A percentile compares a stretch with the other conserved stretches of the same genome.
phyloP scores from a whole-genome alignment of 2,888 invertebrate genomes.

The Limnephilus marmoratus region DNA sequence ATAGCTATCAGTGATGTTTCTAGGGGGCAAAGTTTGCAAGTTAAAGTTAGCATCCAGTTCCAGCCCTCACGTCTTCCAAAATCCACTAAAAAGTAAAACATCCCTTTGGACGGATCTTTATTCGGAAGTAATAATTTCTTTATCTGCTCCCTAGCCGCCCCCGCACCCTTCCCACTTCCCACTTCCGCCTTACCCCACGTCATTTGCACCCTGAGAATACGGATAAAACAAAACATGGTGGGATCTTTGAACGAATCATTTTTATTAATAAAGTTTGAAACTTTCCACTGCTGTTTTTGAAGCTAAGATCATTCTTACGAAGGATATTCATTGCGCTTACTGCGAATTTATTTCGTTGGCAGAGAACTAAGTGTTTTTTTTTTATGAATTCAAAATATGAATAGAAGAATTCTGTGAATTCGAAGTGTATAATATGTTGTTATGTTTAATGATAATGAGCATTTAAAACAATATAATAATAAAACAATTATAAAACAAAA shows the following conservation, averaged over 20 bases:
- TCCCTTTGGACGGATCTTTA: conserved; percentile 10
- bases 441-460: no score
- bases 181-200: neutral
- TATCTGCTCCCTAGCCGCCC: conserved; percentile 5
- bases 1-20: conserved; percentile 38
- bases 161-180: neutral
- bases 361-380: neutral
- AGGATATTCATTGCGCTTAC: neutral
- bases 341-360: neutral
- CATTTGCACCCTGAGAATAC: neutral
- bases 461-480: no score
- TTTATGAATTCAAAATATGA: neutral
- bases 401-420: neutral
- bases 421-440: no score
- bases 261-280: conserved; percentile 16
- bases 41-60: conserved; percentile 12
- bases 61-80: conserved; percentile 26
- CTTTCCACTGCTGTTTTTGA: neutral
- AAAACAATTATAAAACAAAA: no score
- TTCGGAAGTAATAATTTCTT: conserved; percentile 20
- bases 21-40: conserved; percentile 6
- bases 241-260: neutral
- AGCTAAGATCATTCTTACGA: neutral
- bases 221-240: neutral
- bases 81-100: neutral